Evolutionary conservation across 64 coral and sea anemone genomes (phyloP).

Genomic region (Porites lutea): DNA sequence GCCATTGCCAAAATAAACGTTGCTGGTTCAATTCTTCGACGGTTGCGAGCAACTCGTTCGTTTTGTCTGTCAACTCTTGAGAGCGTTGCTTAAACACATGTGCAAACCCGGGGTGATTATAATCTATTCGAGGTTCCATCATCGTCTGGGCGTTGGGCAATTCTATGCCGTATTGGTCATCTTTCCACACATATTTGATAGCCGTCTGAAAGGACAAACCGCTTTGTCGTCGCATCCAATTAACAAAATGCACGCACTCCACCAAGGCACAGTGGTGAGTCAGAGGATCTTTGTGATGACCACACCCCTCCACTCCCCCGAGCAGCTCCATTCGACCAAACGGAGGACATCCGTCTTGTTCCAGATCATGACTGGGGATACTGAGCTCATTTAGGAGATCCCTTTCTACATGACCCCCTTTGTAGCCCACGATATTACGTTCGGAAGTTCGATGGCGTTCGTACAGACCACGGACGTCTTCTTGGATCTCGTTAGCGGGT

Average conservation of each 20-base stretch:
- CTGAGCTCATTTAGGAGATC: not conserved
- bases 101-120: too few species aligned
- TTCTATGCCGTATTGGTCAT: too few species aligned
- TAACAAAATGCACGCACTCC: not conserved
- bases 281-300: not conserved
- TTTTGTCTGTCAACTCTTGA: too few species aligned
- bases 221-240: too few species aligned
- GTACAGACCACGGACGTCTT: not conserved
- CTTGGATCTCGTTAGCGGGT: not conserved
- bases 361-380: not conserved
- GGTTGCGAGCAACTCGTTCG: too few species aligned
- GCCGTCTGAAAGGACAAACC: too few species aligned
- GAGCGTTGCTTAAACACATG: too few species aligned
- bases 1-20: too few species aligned
- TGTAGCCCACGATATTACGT: not conserved
- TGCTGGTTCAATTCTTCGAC: too few species aligned
- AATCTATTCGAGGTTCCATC: too few species aligned
- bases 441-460: not conserved
- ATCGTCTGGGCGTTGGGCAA: too few species aligned
- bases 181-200: too few species aligned
- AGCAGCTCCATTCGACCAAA: not conserved
- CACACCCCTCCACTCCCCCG: not conserved
- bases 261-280: not conserved
- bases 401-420: not conserved
- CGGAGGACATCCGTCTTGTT: not conserved